These are phyloP conservation scores for Melanchra persicariae DNA, from an alignment of 2,888 invertebrate genomes.

Conservation along the genomic window DNA sequence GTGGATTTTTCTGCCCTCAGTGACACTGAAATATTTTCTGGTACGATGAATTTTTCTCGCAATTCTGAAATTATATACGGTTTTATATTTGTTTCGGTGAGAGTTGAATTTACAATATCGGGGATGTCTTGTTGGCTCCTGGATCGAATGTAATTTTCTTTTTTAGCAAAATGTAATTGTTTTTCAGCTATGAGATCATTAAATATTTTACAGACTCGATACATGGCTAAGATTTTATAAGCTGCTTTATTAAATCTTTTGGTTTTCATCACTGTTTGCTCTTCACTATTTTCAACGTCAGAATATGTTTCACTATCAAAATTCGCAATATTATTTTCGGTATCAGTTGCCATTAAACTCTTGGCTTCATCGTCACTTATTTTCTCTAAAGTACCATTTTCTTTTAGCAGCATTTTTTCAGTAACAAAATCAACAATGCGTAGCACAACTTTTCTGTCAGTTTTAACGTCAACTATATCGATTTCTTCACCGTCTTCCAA, in stretches of 20 bases:
- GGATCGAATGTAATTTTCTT: constrained; percentile 58
- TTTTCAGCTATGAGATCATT: constrained; percentile 71
- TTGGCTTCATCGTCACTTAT: constrained; percentile 87
- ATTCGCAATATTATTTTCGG: constrained; percentile 62
- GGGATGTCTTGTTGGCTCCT: constrained; percentile 81
- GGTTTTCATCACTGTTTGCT: constrained; percentile 29
- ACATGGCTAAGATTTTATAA: constrained; percentile 79
- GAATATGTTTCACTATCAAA: constrained; percentile 60
- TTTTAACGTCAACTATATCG: constrained; percentile 85
- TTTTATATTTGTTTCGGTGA: constrained; percentile 76
- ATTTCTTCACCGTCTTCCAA: constrained; percentile 88
- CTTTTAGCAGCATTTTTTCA: constrained; percentile 90
- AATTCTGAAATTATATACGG: constrained; percentile 74
- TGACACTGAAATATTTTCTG: constrained; percentile 84
- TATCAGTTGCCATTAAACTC: constrained; percentile 79
- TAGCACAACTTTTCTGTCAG: constrained; percentile 87
- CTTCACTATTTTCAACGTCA: constrained; percentile 38
- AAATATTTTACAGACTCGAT: constrained; percentile 81
- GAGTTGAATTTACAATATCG: constrained; percentile 87
- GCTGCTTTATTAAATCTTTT: constrained; percentile 78
- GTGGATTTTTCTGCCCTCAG: constrained; percentile 79
- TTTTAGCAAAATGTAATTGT: constrained; percentile 51
- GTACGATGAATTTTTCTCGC: constrained; percentile 82
- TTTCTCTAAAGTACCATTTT: constrained; percentile 88
- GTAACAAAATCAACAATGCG: constrained; percentile 90